Evolutionary conservation across 1,140 invertebrate species (phyloP).

Genomic region (Ladona fulva): DNA sequence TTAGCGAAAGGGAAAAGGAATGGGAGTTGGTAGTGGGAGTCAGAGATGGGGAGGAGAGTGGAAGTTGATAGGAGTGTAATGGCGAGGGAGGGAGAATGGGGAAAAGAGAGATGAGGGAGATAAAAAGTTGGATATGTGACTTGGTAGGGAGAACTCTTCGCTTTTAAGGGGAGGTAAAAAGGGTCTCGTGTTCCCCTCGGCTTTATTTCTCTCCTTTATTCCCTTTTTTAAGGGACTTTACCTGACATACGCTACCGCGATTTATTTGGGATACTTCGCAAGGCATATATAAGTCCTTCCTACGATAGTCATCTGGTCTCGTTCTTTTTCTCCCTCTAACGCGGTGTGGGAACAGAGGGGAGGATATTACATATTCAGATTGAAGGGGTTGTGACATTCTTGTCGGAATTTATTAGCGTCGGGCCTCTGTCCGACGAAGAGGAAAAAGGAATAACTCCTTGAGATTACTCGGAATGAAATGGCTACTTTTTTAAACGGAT

Average conservation of each 20-base stretch:
- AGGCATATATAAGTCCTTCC: background rate
- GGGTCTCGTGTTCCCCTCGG: conserved; percentile 17
- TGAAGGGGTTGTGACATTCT: background rate
- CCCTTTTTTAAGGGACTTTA: background rate
- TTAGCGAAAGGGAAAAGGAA: background rate
- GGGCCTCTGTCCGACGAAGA: background rate
- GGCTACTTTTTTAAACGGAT: too few species aligned
- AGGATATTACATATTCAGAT: conserved; percentile 8
- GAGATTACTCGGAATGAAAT: too few species aligned
- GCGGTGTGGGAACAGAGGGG: background rate
- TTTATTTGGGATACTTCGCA: background rate
- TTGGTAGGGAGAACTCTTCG: background rate
- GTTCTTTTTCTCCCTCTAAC: background rate
- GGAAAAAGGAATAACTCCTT: too few species aligned
- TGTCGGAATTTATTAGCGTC: background rate
- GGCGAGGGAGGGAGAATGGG: conserved; percentile 10
- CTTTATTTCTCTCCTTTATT: background rate
- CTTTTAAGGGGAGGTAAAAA: background rate
- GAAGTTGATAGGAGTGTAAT: background rate
- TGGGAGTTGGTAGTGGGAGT: background rate
- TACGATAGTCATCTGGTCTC: background rate
- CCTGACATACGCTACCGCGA: background rate
- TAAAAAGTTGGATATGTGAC: conserved; percentile 23
- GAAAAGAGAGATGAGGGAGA: conserved; percentile 23
- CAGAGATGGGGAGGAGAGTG: background rate